A percentile compares a stretch with the other conserved stretches of the same genome.
Conservation (phyloP, 2,888 invertebrate genomes). For the Drosophila ezoana region DNA sequence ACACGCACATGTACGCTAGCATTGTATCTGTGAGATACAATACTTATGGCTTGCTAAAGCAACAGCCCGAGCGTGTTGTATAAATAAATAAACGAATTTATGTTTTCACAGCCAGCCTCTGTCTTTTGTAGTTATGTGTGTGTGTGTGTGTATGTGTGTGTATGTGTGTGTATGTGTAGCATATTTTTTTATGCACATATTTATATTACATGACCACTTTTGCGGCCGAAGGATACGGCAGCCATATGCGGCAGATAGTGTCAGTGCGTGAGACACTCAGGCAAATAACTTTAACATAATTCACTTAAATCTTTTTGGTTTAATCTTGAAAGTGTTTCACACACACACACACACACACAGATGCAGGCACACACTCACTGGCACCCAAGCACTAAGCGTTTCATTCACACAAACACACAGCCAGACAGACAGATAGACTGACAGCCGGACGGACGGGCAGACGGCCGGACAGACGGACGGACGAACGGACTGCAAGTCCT, state of each 20-base stretch:
- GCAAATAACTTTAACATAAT: conserved; percentile 77
- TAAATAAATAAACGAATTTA: conserved; percentile 76
- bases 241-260: conserved; percentile 56
- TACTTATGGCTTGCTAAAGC: conserved; percentile 50
- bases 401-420: conserved; percentile 19
- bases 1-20: background rate
- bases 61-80: conserved; percentile 61
- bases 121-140: conserved; percentile 9
- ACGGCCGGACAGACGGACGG: background rate
- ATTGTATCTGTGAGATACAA: conserved; percentile 50
- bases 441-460: background rate
- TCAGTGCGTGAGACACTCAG: conserved; percentile 66
- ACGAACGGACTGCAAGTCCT: conserved; percentile 13
- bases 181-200: conserved; percentile 70
- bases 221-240: conserved; percentile 37
- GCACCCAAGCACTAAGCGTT: conserved; percentile 37
- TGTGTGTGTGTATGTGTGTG: conserved; percentile 5
- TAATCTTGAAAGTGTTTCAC: conserved; percentile 75
- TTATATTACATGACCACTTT: conserved; percentile 68
- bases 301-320: conserved; percentile 79
- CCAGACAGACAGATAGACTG: conserved; percentile 2
- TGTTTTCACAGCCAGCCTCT: conserved; percentile 45
- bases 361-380: conserved; percentile 19
- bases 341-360: conserved; percentile 27
- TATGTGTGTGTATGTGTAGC: conserved; percentile 13